Evolutionary conservation across 1,140 invertebrate genomes (phyloP), one percentile per base, ranked within the genome.

Genomic region (Heterodera schachtii): DNA sequence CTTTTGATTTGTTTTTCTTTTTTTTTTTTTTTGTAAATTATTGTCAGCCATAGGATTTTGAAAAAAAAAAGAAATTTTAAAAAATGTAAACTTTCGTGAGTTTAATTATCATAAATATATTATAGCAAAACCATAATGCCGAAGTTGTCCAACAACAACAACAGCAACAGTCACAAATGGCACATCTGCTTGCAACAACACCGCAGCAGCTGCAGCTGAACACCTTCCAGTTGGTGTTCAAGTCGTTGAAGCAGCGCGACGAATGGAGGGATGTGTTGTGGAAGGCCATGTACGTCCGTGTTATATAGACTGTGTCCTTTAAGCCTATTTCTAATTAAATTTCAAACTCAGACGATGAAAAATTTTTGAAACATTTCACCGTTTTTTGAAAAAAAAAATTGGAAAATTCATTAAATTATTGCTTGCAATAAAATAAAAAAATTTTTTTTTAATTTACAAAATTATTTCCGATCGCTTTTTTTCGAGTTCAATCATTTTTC

Each of bases 231-330:
- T 76, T 85, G 66, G 47, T 49, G 11, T 85, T 85, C 52, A 75
- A 87, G 73, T 31, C 49, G 57, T 31, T 73, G 16, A 57, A 84
- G 47, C 84, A 85, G 60, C 66, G 84, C 19, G 86, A 85, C 67
- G 57, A 81, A 21, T 85, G 85, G 86, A 78, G 73, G 47, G 52
- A 85, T 43, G 49, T 70, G 66, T 49, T 85, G 44, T 47, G 77
- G 71, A 74, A 71, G 21, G 81, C 85, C 31, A 83, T 87, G 85
- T 86, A 82, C 73, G 66, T 21, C 31, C 31, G 31, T 13, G 41
- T 8, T 73, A 66, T 57, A 19, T 73, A 19, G 57, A 31, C 16
- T 8, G 8, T n/a, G 19, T 43, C 41, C 60, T 46, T 8, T 41
- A 19, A 57, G 73, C 6, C 31, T n/a, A 3, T 43, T 43, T 21